Evolutionary conservation across 1,140 invertebrate genomes (phyloP).

Genomic region (Cyclargus thomasi): DNA sequence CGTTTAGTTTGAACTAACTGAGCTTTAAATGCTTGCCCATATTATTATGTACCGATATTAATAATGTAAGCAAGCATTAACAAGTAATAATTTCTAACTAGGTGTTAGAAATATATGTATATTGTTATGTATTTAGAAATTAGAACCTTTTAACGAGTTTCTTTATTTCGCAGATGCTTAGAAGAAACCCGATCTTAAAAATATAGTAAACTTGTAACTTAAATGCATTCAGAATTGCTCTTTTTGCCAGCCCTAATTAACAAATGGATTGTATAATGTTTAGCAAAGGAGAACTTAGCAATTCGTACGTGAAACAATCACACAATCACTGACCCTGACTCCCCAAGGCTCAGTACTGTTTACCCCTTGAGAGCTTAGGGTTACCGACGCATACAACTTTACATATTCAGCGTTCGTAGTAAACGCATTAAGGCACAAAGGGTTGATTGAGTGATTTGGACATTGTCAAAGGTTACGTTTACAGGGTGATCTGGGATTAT

Average conservation of each 20-base stretch:
- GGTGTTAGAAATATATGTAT: too few relatives aligned
- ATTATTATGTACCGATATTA: too few relatives aligned
- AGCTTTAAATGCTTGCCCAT: too few relatives aligned
- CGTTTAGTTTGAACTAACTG: too few relatives aligned
- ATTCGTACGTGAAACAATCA: neutral
- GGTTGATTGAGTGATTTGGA: conserved; percentile 3
- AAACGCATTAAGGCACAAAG: conserved; percentile 3
- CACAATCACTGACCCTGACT: neutral
- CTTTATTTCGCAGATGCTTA: too few relatives aligned
- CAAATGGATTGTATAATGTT: neutral
- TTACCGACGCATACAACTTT: neutral
- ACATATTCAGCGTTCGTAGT: neutral
- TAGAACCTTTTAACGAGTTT: too few relatives aligned
- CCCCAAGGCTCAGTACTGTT: neutral
- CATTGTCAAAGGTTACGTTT: conserved; percentile 4
- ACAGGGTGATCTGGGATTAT: neutral
- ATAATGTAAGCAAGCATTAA: too few relatives aligned
- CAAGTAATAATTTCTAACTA: too few relatives aligned
- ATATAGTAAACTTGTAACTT: too few relatives aligned
- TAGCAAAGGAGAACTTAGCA: neutral
- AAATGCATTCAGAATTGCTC: neutral
- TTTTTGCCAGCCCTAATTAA: neutral
- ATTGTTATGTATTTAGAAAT: too few relatives aligned
- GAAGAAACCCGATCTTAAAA: too few relatives aligned
- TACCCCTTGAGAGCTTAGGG: neutral